Evolutionary conservation across 1,140 invertebrate species (phyloP), one percentile per base, ranked within the genome.

Genomic region (Venustaconcha ellipsiformis): DNA sequence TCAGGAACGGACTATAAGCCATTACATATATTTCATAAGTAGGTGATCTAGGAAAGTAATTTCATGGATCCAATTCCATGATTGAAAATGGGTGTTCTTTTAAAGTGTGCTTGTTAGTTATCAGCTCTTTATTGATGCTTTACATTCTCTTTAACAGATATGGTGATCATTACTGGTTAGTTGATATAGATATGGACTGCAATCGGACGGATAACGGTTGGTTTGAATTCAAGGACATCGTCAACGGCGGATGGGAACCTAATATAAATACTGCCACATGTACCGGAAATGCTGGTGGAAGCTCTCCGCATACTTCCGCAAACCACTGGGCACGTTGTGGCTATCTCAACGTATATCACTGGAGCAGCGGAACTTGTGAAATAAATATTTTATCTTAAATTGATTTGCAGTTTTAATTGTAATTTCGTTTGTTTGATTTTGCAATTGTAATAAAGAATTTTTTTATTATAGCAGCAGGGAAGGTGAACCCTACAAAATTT

Each of bases 81-180:
- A 6, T 48, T 48, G 4, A 8, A 48, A 48, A 1, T 48, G 37
- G 6, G 37, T 48, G 37, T 48, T 8, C 6, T 48, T 48, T 48
- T 48, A 48, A 48, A 48, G 37, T 48, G 11, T 48, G 37, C 23
- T 0, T 11, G 6, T 48, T 48, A 48, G 11, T 48, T 48, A 8
- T 48, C 4, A 8, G 4, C 37, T 11, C 37, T 48, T 48, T 8
- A 4, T 48, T 11, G 6, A 48, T 48, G 11, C 37, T 48, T 37
- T 48, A 48, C 37, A 6, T 48, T 11, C 37, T 48, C 55, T 65
- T 14, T 80, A 77, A 55, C 77, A 85, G 84, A 57, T 85, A 76
- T 55, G 91, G 91, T 4, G 82, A 87, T 2, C 88, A 90, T 76
- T 91, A 91, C 83, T 92, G 91, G 91, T 86, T 91, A 77, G 80